These are phyloP conservation scores for Archocentrus centrarchus DNA, from an alignment of 2,113 vertebrate genomes.

Conservation along the genomic window DNA sequence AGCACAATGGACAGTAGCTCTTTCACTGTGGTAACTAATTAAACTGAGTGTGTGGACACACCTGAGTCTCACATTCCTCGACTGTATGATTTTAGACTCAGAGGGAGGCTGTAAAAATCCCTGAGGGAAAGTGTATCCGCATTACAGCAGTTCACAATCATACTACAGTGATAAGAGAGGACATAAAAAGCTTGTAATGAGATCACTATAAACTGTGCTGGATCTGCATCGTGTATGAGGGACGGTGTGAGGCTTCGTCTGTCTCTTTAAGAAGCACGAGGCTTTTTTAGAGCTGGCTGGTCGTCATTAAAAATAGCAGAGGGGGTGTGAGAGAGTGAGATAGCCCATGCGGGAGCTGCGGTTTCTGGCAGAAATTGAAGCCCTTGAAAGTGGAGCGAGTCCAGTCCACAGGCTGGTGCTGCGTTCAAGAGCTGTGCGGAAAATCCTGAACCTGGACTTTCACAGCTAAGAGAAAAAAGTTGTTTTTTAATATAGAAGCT, in stretches of 20 bases:
- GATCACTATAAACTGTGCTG: neutral
- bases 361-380: constrained; percentile 46
- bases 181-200: neutral
- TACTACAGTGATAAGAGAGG: neutral
- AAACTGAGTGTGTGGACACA: neutral
- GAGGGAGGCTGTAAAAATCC: neutral
- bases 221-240: neutral
- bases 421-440: constrained; percentile 17
- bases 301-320: constrained; percentile 75
- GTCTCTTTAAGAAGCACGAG: constrained; percentile 65
- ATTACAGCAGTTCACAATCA: neutral
- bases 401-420: constrained; percentile 27
- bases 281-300: constrained; percentile 68
- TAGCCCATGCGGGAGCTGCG: constrained; percentile 35
- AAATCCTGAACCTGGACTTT: neutral
- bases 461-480: too few species aligned
- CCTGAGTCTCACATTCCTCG: neutral
- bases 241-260: neutral
- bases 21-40: neutral
- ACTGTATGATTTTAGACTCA: neutral
- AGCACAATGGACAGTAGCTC: neutral
- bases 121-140: neutral
- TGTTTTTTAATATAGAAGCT: too few species aligned
- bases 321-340: constrained; percentile 57
- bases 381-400: constrained; percentile 54